Evolutionary conservation across 2,888 invertebrate species (phyloP).

Genomic region (Perithous albicinctus): DNA sequence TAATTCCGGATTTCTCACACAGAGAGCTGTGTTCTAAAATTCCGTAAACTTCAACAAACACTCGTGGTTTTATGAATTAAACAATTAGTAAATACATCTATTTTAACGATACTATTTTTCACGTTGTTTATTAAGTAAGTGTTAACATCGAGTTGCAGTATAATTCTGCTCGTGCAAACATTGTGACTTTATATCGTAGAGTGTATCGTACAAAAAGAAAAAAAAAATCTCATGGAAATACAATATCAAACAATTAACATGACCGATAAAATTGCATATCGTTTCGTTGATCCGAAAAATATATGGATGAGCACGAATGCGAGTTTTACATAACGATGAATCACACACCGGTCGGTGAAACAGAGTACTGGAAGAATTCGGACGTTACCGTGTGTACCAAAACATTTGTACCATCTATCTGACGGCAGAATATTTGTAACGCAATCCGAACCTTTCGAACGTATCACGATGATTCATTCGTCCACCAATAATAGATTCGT

Average conservation of each 20-base stretch:
- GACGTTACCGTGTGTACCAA: slow-evolving; percentile 8
- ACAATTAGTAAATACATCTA: not conserved
- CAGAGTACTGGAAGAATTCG: slow-evolving; percentile 7
- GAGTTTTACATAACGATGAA: slow-evolving; percentile 38
- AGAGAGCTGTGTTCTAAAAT: no score
- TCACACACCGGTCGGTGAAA: slow-evolving; percentile 16
- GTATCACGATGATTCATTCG: slow-evolving; percentile 55
- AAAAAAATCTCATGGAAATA: slow-evolving; percentile 2
- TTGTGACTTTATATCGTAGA: not conserved
- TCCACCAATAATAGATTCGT: slow-evolving; percentile 52
- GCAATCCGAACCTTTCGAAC: slow-evolving; percentile 42
- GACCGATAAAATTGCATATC: slow-evolving; percentile 15
- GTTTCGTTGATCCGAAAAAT: slow-evolving; percentile 28
- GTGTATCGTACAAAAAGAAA: not conserved
- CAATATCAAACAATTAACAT: slow-evolving; percentile 29
- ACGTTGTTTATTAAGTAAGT: not conserved
- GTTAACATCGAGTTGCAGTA: not conserved
- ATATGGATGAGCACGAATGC: slow-evolving; percentile 30
- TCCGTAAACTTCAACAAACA: no score
- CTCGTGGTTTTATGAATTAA: not conserved
- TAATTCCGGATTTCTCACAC: no score
- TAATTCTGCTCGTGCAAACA: not conserved
- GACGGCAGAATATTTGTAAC: slow-evolving; percentile 49
- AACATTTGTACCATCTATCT: slow-evolving; percentile 55
- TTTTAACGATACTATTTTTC: not conserved